Evolutionary conservation across 2,888 invertebrate genomes (phyloP).

Genomic region (Sympetrum striolatum): DNA sequence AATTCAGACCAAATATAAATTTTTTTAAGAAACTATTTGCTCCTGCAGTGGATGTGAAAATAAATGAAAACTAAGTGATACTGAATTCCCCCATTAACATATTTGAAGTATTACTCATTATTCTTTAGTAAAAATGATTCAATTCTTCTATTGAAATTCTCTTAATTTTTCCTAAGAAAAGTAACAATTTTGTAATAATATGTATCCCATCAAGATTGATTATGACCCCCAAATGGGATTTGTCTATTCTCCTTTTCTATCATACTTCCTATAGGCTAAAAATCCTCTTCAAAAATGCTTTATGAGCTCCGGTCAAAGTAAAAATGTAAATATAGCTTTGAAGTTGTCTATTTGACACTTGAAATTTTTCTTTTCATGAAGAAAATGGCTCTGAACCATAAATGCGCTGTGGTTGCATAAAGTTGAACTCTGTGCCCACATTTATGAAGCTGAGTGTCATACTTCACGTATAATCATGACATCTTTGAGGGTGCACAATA

Average conservation of each 20-base stretch:
- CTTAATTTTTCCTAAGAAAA: constrained; percentile 38
- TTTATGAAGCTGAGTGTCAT: constrained; percentile 20
- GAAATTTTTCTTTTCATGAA: neutral
- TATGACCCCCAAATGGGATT: constrained; percentile 38
- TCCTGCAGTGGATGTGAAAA: constrained; percentile 17
- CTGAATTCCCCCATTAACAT: constrained; percentile 20
- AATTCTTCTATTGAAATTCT: constrained; percentile 39
- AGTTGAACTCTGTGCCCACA: constrained; percentile 27
- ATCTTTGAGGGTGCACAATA: constrained; percentile 25
- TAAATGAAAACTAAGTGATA: constrained; percentile 23
- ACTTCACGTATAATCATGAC: constrained; percentile 24
- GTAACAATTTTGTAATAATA: constrained; percentile 39
- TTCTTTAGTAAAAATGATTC: constrained; percentile 28
- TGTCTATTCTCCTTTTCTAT: constrained; percentile 43
- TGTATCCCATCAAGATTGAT: constrained; percentile 40
- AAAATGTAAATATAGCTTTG: constrained; percentile 40
- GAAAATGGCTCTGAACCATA: constrained; percentile 41
- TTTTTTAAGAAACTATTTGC: constrained; percentile 32
- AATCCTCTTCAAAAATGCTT: constrained; percentile 35
- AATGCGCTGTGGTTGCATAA: constrained; percentile 17
- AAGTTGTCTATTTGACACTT: constrained; percentile 32
- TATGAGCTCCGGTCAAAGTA: constrained; percentile 35
- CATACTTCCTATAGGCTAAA: constrained; percentile 35
- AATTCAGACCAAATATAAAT: constrained; percentile 34
- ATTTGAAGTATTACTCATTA: constrained; percentile 41